These are phyloP conservation scores for Fissipunctia ypsillon DNA, from an alignment of 2,888 invertebrate genomes.

Conservation along the genomic window DNA sequence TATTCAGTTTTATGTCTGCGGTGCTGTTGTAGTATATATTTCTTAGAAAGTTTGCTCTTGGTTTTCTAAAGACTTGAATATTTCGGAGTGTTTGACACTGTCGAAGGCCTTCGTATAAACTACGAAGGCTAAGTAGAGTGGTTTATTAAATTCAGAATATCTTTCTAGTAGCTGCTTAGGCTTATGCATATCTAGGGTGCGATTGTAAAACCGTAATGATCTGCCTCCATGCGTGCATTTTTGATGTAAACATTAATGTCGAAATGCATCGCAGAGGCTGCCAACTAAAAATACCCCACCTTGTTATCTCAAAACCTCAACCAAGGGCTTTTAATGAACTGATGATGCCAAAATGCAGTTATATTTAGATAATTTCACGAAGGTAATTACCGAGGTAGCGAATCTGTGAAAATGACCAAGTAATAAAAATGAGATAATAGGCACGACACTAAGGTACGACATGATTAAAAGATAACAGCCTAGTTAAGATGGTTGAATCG, in stretches of 20 bases:
- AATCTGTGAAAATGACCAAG: not conserved
- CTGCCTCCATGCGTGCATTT: slow-evolving; percentile 22
- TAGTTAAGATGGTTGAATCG: not conserved
- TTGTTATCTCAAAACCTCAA: slow-evolving; percentile 74
- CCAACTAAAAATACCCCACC: slow-evolving; percentile 75
- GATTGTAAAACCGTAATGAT: not conserved
- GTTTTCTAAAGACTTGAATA: too few species aligned
- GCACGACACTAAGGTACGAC: not conserved
- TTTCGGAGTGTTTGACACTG: too few species aligned
- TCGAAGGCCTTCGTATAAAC: too few species aligned
- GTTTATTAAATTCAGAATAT: too few species aligned
- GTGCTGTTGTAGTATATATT: too few species aligned
- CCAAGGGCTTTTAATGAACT: slow-evolving; percentile 76
- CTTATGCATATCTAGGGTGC: too few species aligned
- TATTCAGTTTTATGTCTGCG: too few species aligned
- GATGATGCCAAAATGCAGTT: slow-evolving; percentile 64
- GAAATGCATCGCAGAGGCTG: slow-evolving; percentile 64
- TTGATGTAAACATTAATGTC: slow-evolving; percentile 45
- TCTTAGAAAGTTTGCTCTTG: too few species aligned
- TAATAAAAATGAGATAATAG: not conserved
- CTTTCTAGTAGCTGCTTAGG: too few species aligned
- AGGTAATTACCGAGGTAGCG: slow-evolving; percentile 18
- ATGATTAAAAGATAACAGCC: not conserved
- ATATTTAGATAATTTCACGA: slow-evolving; percentile 57
- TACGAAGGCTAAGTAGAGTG: too few species aligned